phyloP scores from a whole-genome alignment of 2,888 invertebrate species.

The Drosophila fulvimacula region DNA sequence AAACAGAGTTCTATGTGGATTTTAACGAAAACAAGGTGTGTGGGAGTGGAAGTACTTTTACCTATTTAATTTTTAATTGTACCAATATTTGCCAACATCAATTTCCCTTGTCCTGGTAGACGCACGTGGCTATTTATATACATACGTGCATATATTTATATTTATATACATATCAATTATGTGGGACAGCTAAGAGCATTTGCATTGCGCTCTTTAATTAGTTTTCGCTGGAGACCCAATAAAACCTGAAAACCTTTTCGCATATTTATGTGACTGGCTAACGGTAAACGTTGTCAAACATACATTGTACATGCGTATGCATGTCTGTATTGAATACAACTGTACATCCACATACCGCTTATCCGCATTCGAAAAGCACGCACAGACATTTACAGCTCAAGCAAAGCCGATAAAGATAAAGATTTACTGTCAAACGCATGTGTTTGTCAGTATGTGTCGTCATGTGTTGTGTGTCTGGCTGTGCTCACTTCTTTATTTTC shows the following conservation, averaged over 20 bases:
- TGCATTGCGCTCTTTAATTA: constrained; percentile 4
- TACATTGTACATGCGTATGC: background rate
- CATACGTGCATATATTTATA: background rate
- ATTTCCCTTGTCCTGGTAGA: constrained; percentile 20
- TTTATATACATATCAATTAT: background rate
- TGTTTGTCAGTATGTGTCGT: constrained; percentile 6
- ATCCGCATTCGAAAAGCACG: constrained; percentile 35
- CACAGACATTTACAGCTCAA: constrained; percentile 39
- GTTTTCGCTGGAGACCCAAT: constrained; percentile 1
- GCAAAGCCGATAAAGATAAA: constrained; percentile 71
- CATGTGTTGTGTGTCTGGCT: constrained; percentile 8
- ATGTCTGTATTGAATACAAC: background rate
- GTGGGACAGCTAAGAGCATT: background rate
- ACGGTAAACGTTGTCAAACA: constrained; percentile 29
- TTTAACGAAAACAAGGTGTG: constrained; percentile 18
- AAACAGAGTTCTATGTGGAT: constrained; percentile 22
- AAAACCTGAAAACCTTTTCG: constrained; percentile 7
- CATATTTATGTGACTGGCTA: constrained; percentile 29
- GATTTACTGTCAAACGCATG: constrained; percentile 40
- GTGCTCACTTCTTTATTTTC: constrained; percentile 17
- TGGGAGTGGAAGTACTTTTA: constrained; percentile 2
- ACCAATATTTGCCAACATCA: constrained; percentile 52
- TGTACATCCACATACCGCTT: constrained; percentile 32
- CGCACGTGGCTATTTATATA: constrained; percentile 12
- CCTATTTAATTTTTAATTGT: constrained; percentile 39